Percentiles rank a stretch among this genome's conserved stretches.
Conservation (phyloP, 2,797 vertebrate species). For the Emys orbicularis region DNA sequence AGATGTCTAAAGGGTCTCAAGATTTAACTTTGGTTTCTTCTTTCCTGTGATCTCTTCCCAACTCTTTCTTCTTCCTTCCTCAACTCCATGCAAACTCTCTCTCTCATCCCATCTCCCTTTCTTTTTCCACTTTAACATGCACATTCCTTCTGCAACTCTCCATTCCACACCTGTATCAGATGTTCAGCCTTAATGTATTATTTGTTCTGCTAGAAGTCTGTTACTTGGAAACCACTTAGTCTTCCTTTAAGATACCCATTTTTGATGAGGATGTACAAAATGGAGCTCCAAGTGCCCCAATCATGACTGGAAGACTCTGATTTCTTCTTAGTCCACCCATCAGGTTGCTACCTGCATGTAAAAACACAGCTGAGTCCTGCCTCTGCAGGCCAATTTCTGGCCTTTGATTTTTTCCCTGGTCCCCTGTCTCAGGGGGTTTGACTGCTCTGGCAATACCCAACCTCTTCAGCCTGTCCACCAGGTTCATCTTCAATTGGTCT, state of each 20-base stretch:
- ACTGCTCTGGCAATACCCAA: slow-evolving; percentile 91
- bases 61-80: slow-evolving; percentile 23
- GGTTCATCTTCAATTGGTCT: slow-evolving; percentile 83
- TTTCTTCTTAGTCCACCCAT: slow-evolving; percentile 93
- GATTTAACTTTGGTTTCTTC: slow-evolving; percentile 63
- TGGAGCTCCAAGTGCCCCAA: slow-evolving; percentile 84
- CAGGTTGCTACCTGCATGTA: slow-evolving; percentile 89
- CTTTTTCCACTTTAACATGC: slow-evolving; percentile 55
- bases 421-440: slow-evolving; percentile 71
- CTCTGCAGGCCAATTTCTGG: slow-evolving; percentile 66
- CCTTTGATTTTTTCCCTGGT: slow-evolving; percentile 40
- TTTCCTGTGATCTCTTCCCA: slow-evolving; percentile 10
- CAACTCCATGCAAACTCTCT: neutral
- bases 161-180: neutral
- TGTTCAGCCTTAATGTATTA: slow-evolving; percentile 23
- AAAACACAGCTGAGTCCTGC: slow-evolving; percentile 87
- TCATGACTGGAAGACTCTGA: slow-evolving; percentile 94
- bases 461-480: slow-evolving; percentile 91
- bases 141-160: slow-evolving; percentile 68
- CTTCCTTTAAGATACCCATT: slow-evolving; percentile 86
- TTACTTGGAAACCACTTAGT: slow-evolving; percentile 51
- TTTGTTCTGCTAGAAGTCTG: neutral
- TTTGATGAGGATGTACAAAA: slow-evolving; percentile 80
- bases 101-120: neutral
- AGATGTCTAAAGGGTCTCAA: slow-evolving; percentile 45